Percentiles rank a stretch among this genome's conserved stretches.
These are phyloP conservation scores for Drosophila subquinaria DNA, from an alignment of 2,888 invertebrate genomes.

Conservation along the genomic window DNA sequence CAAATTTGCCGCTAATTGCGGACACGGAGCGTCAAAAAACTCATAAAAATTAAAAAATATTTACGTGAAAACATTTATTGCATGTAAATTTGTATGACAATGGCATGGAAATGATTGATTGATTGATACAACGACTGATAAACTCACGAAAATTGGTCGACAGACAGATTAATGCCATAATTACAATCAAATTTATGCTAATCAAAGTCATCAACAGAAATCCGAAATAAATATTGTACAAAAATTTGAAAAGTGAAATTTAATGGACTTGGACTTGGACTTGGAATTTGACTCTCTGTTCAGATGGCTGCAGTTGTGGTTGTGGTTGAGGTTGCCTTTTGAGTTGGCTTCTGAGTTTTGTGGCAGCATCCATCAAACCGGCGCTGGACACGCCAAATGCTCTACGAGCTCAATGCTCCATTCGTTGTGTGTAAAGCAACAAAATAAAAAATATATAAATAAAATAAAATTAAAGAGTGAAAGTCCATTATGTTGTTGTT, in stretches of 20 bases:
- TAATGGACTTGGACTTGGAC: constrained; percentile 14
- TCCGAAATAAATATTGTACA: constrained; percentile 8
- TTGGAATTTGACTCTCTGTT: constrained; percentile 2
- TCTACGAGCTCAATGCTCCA: constrained; percentile 70
- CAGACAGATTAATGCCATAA: constrained; percentile 62
- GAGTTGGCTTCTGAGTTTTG: constrained; percentile 53
- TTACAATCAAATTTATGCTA: constrained; percentile 69
- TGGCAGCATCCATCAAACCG: constrained; percentile 50
- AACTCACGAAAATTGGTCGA: constrained; percentile 50
- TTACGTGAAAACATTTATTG: constrained; percentile 29
- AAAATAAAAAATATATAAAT: constrained; percentile 17
- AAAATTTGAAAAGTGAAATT: constrained; percentile 65
- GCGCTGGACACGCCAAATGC: constrained; percentile 62
- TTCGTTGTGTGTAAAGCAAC: constrained; percentile 24
- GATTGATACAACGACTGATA: constrained; percentile 58
- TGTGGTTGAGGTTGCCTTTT: constrained; percentile 21
- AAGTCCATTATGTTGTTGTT: constrained; percentile 61
- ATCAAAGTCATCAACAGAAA: constrained; percentile 54
- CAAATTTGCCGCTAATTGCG: constrained; percentile 69
- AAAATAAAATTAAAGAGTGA: constrained; percentile 62
- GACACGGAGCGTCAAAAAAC: constrained; percentile 60
- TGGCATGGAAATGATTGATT: constrained; percentile 42
- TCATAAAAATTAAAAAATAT: constrained; percentile 36
- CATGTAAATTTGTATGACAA: constrained; percentile 51
- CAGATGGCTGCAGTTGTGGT: constrained; percentile 19